A percentile compares a stretch with the other conserved stretches of the same genome.
These are phyloP conservation scores for Anneissia japonica DNA, from an alignment of 35 echinoderm and acorn worm species.

Conservation along the genomic window DNA sequence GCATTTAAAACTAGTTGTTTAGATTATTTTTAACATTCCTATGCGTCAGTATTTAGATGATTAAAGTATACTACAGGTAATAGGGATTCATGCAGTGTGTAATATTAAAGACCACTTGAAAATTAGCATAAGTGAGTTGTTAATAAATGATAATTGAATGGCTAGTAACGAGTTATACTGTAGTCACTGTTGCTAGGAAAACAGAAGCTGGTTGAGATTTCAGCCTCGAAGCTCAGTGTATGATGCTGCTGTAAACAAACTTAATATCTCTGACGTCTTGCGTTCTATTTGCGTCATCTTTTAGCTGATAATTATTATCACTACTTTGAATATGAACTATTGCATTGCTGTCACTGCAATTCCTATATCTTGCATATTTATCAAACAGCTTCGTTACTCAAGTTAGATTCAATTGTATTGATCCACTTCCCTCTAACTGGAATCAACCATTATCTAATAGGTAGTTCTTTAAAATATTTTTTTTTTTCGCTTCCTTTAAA, in stretches of 20 bases:
- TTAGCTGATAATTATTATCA: not conserved
- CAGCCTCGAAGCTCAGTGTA: not conserved
- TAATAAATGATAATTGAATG: no score
- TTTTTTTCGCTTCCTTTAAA: not conserved
- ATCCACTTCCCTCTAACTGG: not conserved
- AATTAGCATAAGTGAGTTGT: no score
- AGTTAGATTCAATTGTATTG: no score
- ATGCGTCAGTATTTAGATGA: no score
- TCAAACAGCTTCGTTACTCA: not conserved
- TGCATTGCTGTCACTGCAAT: not conserved
- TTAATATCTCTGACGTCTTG: not conserved
- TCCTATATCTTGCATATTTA: not conserved
- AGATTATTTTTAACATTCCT: no score
- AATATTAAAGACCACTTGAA: no score
- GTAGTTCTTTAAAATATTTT: not conserved
- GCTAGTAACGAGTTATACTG: no score
- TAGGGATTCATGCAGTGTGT: no score
- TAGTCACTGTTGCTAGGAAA: no score
- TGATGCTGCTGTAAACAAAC: not conserved
- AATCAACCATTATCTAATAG: not conserved
- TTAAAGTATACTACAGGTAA: no score
- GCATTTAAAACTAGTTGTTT: no score
- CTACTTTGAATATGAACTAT: not conserved
- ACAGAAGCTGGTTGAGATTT: no score
- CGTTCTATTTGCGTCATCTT: not conserved